Evolutionary conservation across 2,888 invertebrate genomes (phyloP).

Genomic region (Venusia cambrica): DNA sequence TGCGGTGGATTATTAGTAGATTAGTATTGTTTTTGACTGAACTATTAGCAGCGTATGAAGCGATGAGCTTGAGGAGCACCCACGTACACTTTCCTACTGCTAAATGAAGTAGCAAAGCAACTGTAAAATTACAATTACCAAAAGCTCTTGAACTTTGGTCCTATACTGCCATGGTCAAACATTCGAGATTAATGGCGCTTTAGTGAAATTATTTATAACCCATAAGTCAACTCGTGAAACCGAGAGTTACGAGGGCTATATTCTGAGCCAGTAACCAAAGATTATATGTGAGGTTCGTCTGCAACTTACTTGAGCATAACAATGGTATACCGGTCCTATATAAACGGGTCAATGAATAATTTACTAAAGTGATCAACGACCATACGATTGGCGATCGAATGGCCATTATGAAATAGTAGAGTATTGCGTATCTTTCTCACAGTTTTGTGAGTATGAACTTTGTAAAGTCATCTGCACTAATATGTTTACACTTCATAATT

Average conservation of each 20-base stretch:
- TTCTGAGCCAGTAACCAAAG: constrained; percentile 38
- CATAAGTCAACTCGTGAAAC: constrained; percentile 47
- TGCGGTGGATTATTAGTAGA: no score
- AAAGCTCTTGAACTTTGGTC: constrained; percentile 35
- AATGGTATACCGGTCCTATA: constrained; percentile 45
- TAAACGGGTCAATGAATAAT: constrained; percentile 46
- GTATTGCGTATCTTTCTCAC: constrained; percentile 5
- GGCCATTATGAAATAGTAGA: constrained; percentile 19
- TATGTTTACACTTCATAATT: no score
- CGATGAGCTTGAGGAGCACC: no score
- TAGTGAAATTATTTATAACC: constrained; percentile 42
- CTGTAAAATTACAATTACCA: not conserved
- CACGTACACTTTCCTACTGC: no score
- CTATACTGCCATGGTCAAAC: no score
- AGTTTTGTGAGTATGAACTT: no score
- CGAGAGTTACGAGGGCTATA: constrained; percentile 51
- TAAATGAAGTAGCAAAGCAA: no score
- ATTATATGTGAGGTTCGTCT: constrained; percentile 14
- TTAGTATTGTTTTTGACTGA: no score
- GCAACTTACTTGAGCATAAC: constrained; percentile 34
- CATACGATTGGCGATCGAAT: constrained; percentile 24
- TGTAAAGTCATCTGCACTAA: no score
- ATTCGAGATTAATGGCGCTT: constrained; percentile 34
- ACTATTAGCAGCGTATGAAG: no score
- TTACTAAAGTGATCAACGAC: constrained; percentile 44